Conservation (phyloP, 2,888 invertebrate species). For the Pandemis heparana region DNA sequence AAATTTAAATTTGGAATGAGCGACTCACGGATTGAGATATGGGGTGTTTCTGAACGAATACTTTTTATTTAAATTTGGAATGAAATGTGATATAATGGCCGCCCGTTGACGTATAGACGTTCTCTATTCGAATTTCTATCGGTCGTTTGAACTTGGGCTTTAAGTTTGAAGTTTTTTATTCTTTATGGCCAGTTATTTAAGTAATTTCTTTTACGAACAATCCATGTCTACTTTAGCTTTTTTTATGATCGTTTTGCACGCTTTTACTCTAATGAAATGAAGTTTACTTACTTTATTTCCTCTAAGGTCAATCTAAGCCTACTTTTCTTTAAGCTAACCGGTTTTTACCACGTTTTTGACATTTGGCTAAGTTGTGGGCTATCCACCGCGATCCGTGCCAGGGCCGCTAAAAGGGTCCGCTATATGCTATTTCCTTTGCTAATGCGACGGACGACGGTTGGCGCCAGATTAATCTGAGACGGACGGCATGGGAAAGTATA, state of each 20-base stretch:
- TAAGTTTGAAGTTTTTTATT: constrained; percentile 19
- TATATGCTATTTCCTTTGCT: constrained; percentile 61
- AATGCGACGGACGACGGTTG: constrained; percentile 54
- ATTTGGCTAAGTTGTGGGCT: constrained; percentile 38
- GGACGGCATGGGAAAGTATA: not conserved
- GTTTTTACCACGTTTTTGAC: constrained; percentile 1
- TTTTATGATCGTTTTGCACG: not conserved
- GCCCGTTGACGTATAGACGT: constrained; percentile 67
- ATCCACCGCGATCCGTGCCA: constrained; percentile 68
- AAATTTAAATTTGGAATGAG: constrained; percentile 80
- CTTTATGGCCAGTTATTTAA: constrained; percentile 22
- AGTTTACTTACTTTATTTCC: not conserved
- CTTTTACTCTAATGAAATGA: not conserved
- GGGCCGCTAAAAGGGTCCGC: constrained; percentile 66
- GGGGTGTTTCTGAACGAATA: constrained; percentile 73
- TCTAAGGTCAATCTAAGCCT: not conserved
- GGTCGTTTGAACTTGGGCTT: constrained; percentile 54
- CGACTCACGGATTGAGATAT: constrained; percentile 74
- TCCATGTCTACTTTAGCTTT: not conserved
- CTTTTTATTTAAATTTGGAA: constrained; percentile 77
- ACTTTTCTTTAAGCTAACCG: not conserved
- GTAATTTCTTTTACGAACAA: constrained; percentile 11
- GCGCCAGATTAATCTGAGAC: constrained; percentile 23
- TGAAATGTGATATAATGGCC: constrained; percentile 72
- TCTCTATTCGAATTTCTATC: constrained; percentile 56